phyloP scores from a whole-genome alignment of 2,797 vertebrate species.

The Pelobates cultripes region DNA sequence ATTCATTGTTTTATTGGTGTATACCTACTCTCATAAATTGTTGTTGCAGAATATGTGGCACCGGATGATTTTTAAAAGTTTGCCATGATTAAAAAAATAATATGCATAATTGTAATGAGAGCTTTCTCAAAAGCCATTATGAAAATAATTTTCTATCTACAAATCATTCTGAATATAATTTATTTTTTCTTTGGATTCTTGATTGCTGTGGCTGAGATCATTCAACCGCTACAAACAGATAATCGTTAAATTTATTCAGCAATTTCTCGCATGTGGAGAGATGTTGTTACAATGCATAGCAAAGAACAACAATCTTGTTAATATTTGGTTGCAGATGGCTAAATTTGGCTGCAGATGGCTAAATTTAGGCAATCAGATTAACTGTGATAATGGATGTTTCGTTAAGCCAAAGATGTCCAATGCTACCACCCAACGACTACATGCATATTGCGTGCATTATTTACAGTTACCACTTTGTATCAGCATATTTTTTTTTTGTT shows the following conservation, averaged over 20 bases:
- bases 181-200: slow-evolving; percentile 27
- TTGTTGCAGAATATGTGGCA: not conserved
- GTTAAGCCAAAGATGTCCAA: not conserved
- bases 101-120: slow-evolving; percentile 15
- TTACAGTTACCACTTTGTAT: no score
- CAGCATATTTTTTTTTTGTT: no score
- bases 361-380: not conserved
- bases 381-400: not conserved
- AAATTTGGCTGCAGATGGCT: no score
- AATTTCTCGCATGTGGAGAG: slow-evolving; percentile 20
- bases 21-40: slow-evolving; percentile 6
- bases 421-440: no score
- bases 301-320: slow-evolving; percentile 19
- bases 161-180: slow-evolving; percentile 29
- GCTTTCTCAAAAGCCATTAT: slow-evolving; percentile 23
- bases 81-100: not conserved
- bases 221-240: slow-evolving; percentile 41
- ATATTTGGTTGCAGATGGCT: not conserved
- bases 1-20: not conserved
- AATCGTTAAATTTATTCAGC: slow-evolving; percentile 38
- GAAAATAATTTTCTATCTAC: slow-evolving; percentile 32
- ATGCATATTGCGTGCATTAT: no score
- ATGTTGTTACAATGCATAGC: slow-evolving; percentile 14
- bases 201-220: slow-evolving; percentile 26
- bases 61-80: not conserved